phyloP scores from a whole-genome alignment of 2,113 vertebrate species.

The Mormoops blainvillei region DNA sequence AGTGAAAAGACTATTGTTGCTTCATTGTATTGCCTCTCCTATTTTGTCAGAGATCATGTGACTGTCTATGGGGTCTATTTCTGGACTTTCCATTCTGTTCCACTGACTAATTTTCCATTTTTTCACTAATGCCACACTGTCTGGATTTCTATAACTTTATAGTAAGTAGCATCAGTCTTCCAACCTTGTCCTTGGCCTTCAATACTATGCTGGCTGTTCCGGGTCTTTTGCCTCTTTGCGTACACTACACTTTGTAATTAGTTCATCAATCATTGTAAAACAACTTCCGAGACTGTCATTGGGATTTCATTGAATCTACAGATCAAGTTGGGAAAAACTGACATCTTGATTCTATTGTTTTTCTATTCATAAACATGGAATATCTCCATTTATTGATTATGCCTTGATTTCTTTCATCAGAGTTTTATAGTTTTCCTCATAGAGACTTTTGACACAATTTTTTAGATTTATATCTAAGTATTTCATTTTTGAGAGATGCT shows the following conservation, averaged over 20 bases:
- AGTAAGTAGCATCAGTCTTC: background rate
- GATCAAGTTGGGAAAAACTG: background rate
- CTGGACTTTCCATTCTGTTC: background rate
- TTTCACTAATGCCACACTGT: background rate
- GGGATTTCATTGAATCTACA: background rate
- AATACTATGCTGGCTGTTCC: background rate
- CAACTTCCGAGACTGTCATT: background rate
- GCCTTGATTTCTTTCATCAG: background rate
- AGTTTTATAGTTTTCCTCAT: background rate
- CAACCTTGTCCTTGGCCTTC: background rate
- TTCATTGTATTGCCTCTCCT: background rate
- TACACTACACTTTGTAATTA: background rate
- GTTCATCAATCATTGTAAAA: background rate
- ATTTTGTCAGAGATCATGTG: background rate
- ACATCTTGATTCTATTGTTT: background rate
- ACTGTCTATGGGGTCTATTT: background rate
- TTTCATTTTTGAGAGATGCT: background rate
- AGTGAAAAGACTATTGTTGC: background rate
- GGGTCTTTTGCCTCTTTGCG: background rate
- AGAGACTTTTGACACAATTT: background rate
- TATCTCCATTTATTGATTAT: background rate
- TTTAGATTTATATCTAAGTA: background rate
- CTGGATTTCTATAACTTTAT: background rate
- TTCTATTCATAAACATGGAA: background rate
- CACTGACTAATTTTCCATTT: background rate